A percentile compares a stretch with the other conserved stretches of the same genome.
These are phyloP conservation scores for Chrysolina oricalcia DNA, from an alignment of 2,888 invertebrate genomes.

Conservation along the genomic window DNA sequence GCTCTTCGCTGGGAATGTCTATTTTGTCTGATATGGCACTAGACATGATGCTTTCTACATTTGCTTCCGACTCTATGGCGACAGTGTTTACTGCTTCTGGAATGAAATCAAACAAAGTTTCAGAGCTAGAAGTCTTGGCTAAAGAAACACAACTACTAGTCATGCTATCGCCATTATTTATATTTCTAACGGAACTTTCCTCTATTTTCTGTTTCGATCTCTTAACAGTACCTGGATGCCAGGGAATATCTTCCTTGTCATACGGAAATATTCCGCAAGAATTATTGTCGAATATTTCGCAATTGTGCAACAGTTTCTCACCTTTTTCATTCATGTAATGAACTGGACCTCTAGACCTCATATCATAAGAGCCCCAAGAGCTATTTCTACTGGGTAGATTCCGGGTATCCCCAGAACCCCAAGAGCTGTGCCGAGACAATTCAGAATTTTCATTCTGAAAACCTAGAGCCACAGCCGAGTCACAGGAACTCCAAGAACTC, in stretches of 20 bases:
- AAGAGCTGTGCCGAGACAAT: constrained; percentile 85
- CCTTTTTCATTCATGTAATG: constrained; percentile 67
- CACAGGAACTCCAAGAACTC: constrained; percentile 85
- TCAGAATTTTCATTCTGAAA: constrained; percentile 75
- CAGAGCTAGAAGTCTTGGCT: constrained; percentile 68
- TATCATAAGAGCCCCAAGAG: constrained; percentile 83
- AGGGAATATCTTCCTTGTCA: constrained; percentile 77
- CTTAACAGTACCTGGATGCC: constrained; percentile 82
- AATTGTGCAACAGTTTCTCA: constrained; percentile 58
- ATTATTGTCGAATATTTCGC: constrained; percentile 60
- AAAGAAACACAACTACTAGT: constrained; percentile 54
- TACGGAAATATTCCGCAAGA: constrained; percentile 75
- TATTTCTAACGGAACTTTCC: constrained; percentile 71
- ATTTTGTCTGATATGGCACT: constrained; percentile 78
- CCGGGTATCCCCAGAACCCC: constrained; percentile 85
- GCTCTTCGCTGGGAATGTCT: constrained; percentile 69
- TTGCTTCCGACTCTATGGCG: constrained; percentile 58
- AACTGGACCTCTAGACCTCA: constrained; percentile 70
- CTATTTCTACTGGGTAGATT: constrained; percentile 80
- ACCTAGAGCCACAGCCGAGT: constrained; percentile 83
- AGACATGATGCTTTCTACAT: constrained; percentile 61
- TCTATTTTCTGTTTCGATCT: constrained; percentile 82
- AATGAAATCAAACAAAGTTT: constrained; percentile 63
- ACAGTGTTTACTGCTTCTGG: constrained; percentile 63
- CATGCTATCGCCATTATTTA: constrained; percentile 50